A percentile compares a stretch with the other conserved stretches of the same genome.
phyloP scores from a whole-genome alignment of 2,797 vertebrate species.

The Pantherophis vulpinus region DNA sequence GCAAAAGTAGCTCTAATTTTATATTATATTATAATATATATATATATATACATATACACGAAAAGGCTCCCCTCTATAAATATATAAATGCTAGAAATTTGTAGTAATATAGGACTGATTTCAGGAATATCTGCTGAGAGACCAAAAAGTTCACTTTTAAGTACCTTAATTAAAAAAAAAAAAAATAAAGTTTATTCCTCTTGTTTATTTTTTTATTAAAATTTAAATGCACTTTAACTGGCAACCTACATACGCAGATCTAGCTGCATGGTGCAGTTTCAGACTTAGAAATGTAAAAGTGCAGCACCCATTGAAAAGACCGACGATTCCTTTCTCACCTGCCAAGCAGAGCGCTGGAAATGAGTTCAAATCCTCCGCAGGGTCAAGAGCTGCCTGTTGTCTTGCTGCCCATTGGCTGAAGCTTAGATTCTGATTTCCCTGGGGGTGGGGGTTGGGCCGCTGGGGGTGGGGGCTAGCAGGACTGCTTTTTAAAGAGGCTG shows the following conservation, averaged over 20 bases:
- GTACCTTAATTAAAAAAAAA: conserved; percentile 66
- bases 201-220: conserved; percentile 75
- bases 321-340: conserved; percentile 49
- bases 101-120: conserved; percentile 60
- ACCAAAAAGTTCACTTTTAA: conserved; percentile 65
- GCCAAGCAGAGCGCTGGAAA: conserved; percentile 39
- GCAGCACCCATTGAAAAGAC: conserved; percentile 62
- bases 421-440: conserved; percentile 55
- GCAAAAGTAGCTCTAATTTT: conserved; percentile 63
- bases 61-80: conserved; percentile 55
- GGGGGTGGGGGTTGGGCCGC: neutral
- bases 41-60: conserved; percentile 13
- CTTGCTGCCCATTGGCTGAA: conserved; percentile 61
- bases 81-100: conserved; percentile 66
- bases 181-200: conserved; percentile 75
- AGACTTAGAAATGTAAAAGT: conserved; percentile 52
- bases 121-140: conserved; percentile 68
- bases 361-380: conserved; percentile 44
- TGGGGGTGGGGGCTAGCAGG: conserved; percentile 49
- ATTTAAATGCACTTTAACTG: conserved; percentile 75
- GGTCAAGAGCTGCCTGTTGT: conserved; percentile 53
- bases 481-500: conserved; percentile 60
- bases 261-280: conserved; percentile 62
- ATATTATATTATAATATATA: conserved; percentile 16
- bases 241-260: conserved; percentile 47